These are phyloP conservation scores for Caenorhabditis inopinata DNA, from an alignment of 1,140 invertebrate species.

Conservation along the genomic window DNA sequence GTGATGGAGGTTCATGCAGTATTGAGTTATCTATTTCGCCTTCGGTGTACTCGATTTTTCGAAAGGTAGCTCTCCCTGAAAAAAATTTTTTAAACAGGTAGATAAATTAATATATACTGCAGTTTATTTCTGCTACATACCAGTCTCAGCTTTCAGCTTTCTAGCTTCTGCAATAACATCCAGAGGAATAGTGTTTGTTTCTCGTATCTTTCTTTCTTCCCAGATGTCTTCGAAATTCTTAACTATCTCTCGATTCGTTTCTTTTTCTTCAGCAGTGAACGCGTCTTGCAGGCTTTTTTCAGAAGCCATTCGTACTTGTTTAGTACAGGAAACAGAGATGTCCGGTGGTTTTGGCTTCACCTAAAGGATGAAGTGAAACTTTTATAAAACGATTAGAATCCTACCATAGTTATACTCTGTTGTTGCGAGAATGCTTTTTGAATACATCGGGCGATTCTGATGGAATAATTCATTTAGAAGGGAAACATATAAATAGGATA, in stretches of 20 bases:
- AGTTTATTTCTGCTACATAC: too few species aligned
- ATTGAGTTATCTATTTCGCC: constrained; percentile 62
- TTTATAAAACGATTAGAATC: too few species aligned
- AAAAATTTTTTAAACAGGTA: background rate
- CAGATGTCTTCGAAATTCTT: background rate
- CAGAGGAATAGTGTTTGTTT: background rate
- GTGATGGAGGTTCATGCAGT: constrained; percentile 56
- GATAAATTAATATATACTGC: too few species aligned
- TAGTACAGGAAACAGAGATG: background rate
- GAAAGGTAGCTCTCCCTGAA: constrained; percentile 51
- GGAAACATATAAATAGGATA: too few species aligned
- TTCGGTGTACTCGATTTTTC: constrained; percentile 58
- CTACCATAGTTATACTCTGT: background rate
- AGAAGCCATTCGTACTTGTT: background rate
- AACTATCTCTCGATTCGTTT: background rate
- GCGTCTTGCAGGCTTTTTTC: background rate
- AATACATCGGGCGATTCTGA: too few species aligned
- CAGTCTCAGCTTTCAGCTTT: background rate
- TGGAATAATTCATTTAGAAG: too few species aligned
- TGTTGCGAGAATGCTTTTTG: background rate
- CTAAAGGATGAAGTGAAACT: background rate
- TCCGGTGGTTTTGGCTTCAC: background rate
- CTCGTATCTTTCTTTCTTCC: background rate
- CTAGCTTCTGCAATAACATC: background rate
- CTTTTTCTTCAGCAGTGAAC: background rate